phyloP scores from a whole-genome alignment of 2,888 invertebrate species.

The Drosophila flavopinicola region DNA sequence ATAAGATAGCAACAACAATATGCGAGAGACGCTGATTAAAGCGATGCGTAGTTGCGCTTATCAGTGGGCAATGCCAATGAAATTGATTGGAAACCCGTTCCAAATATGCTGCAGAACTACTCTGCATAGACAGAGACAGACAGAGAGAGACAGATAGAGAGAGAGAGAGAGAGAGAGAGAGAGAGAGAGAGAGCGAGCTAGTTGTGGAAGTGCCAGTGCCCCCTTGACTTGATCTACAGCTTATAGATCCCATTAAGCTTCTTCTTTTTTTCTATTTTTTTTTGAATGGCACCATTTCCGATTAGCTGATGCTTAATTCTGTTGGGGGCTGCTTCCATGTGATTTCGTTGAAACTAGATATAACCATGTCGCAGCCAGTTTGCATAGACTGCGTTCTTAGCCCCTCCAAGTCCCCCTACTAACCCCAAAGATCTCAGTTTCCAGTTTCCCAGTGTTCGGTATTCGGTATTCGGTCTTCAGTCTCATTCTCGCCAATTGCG shows the following conservation, averaged over 20 bases:
- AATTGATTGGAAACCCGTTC: slow-evolving; percentile 52
- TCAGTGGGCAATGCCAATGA: slow-evolving; percentile 52
- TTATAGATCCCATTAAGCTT: slow-evolving; percentile 4
- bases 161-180: not conserved
- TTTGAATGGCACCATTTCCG: slow-evolving; percentile 33
- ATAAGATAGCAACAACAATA: slow-evolving; percentile 30
- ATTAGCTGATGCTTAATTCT: slow-evolving; percentile 19
- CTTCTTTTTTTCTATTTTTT: not conserved
- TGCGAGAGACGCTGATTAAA: slow-evolving; percentile 27
- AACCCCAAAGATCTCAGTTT: not conserved
- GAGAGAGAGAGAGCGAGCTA: not conserved
- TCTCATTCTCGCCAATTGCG: slow-evolving; percentile 45
- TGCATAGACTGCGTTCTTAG: not conserved
- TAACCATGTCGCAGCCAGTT: slow-evolving; percentile 48
- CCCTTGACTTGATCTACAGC: slow-evolving; percentile 15
- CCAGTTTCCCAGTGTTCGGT: not conserved
- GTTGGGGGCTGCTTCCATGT: slow-evolving; percentile 17
- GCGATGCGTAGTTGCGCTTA: slow-evolving; percentile 54
- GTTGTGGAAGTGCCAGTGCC: slow-evolving; percentile 15
- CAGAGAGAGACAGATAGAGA: not conserved
- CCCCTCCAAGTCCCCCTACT: not conserved
- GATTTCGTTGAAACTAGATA: slow-evolving; percentile 55
- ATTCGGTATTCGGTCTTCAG: not conserved
- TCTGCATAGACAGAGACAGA: slow-evolving; percentile 1
- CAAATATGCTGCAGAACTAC: slow-evolving; percentile 14